Evolutionary conservation across 2,888 invertebrate genomes (phyloP), one percentile per base, ranked within the genome.

Genomic region (Gymnocheta viridis): DNA sequence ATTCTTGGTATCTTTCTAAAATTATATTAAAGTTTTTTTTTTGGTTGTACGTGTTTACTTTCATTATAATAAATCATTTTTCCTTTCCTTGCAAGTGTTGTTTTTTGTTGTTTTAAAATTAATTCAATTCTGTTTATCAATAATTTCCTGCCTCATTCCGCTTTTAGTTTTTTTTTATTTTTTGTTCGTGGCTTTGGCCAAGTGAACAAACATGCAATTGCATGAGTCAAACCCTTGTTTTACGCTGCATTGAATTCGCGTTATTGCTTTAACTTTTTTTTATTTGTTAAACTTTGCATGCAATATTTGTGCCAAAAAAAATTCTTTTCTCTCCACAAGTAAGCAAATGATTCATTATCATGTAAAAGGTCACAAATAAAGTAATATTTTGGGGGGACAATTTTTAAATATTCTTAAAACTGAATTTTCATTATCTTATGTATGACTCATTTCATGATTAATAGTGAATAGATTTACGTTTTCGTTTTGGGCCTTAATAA

Each of bases 211-310:
- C 81, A 81, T 69, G 74, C 69, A 74, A 81, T 62, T 81, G 69
- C 74, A 81, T 74, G 81, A 81, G 67, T 54, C 69, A 69, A 74
- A 54, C 35, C 62, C 54, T 62, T 81, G 49, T 67, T 81, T 41
- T 19, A 74, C 49, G 58, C 51, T 81, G 60, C 60, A 74, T 41
- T 67, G 32, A 54, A 32, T 51, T 38, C 44, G 27, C 32, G 17
- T 54, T 70, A 70, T 70, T 54, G 17, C 4, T 12, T 19, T 5
- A 0, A 14, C 35, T 2, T 49, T 56, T 47, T 56, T 38, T n/a
- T n/a, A 0, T 27, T 76, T 12, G 17, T 19, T 29, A 47, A 19
- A 44, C 32, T 74, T 58, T 62, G 54, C 81, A 69, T 81, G 67
- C 74, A 81, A 74, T 24, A 62, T 74, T 74, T 76, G 41, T 56